A percentile compares a stretch with the other conserved stretches of the same genome.
Conservation (phyloP, 1,140 invertebrate species). For the Pteromalus puparum region DNA sequence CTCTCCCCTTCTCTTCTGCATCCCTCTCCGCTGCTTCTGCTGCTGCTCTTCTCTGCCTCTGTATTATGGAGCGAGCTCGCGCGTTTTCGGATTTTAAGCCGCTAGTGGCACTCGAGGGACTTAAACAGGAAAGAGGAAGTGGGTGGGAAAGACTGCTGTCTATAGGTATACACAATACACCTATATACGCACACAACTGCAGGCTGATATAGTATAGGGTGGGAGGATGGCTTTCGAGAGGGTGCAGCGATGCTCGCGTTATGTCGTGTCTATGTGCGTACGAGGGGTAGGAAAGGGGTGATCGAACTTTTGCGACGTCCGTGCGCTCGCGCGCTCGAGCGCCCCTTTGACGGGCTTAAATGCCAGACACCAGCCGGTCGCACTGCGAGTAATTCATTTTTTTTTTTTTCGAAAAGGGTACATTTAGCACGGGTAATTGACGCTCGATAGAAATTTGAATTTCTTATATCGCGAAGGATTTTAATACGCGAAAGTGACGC, state of each 20-base stretch:
- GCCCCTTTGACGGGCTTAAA: slow-evolving; percentile 35
- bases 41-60: neutral
- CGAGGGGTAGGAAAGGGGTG: slow-evolving; percentile 19
- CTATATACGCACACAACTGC: slow-evolving; percentile 18
- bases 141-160: neutral
- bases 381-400: neutral
- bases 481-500: too few species aligned
- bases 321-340: slow-evolving; percentile 1
- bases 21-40: neutral
- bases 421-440: neutral
- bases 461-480: too few species aligned
- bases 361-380: slow-evolving; percentile 10
- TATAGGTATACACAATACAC: neutral
- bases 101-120: slow-evolving; percentile 53
- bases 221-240: slow-evolving; percentile 5
- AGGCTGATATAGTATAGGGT: neutral
- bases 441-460: neutral
- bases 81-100: slow-evolving; percentile 50
- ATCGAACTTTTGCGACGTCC: slow-evolving; percentile 38
- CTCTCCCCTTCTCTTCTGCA: neutral
- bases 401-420: neutral
- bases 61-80: slow-evolving; percentile 39
- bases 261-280: neutral
- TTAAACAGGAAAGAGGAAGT: slow-evolving; percentile 55
- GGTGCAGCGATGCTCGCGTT: neutral